Conservation (phyloP, 2,797 vertebrate species). For the Sylvia borin region DNA sequence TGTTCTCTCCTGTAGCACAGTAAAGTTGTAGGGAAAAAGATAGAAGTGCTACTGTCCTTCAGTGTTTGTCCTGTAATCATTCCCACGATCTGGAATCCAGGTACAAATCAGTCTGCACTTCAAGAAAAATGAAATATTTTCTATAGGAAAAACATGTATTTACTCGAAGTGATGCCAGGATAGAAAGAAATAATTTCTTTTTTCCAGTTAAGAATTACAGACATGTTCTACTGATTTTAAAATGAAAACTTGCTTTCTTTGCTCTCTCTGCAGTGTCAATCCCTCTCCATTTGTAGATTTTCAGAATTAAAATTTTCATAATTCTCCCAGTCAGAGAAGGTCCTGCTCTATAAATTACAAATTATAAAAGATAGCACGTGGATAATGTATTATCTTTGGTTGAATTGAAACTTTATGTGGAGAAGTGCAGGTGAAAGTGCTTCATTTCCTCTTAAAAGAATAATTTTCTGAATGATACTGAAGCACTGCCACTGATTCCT, state of each 20-base stretch:
- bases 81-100: not conserved
- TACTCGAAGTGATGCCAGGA: not conserved
- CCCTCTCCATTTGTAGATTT: not conserved
- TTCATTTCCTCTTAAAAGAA: not conserved
- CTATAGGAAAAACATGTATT: rapidly evolving
- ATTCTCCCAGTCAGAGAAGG: not conserved
- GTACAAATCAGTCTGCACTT: not conserved
- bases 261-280: not conserved
- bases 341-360: not conserved
- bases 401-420: not conserved
- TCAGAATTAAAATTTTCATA: not conserved
- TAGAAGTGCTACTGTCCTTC: not conserved
- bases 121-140: not conserved
- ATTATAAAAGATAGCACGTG: not conserved
- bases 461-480: not conserved
- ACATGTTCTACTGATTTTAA: not conserved
- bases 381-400: not conserved
- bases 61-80: not conserved
- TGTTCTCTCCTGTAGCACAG: not conserved
- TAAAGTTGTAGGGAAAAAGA: not conserved
- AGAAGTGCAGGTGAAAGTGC: not conserved
- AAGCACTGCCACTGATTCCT: not conserved
- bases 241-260: not conserved
- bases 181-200: not conserved
- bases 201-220: not conserved